Evolutionary conservation across 2,113 vertebrate species (phyloP).

Genomic region (Ammodytes dubius): DNA sequence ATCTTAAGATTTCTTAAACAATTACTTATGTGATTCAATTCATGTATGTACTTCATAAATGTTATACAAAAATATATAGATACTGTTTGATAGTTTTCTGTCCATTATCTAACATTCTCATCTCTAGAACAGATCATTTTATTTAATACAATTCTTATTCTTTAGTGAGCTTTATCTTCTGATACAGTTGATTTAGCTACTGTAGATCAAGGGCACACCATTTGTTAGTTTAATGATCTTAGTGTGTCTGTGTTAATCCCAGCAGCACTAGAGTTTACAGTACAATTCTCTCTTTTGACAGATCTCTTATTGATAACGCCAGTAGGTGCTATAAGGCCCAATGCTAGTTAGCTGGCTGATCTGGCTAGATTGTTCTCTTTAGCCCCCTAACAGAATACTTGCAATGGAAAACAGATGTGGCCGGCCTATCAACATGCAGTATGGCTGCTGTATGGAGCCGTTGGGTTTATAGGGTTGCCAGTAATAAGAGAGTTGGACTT

Average conservation of each 20-base stretch:
- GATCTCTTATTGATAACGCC: background rate
- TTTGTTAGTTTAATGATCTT: background rate
- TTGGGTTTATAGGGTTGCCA: conserved; percentile 44
- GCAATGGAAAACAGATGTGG: conserved; percentile 70
- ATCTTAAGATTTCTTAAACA: background rate
- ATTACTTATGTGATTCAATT: too few relatives aligned
- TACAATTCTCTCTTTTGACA: background rate
- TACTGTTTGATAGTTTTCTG: background rate
- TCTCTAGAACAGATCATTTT: background rate
- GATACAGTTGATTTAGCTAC: background rate
- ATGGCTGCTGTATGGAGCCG: conserved; percentile 34
- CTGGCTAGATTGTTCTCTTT: conserved; percentile 4
- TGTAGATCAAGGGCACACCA: background rate
- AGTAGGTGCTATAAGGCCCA: background rate
- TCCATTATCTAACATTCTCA: background rate
- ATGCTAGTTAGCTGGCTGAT: background rate
- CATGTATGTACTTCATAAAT: too few relatives aligned
- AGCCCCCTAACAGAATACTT: background rate
- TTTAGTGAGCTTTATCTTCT: background rate
- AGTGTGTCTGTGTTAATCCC: background rate
- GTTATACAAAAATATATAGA: too few relatives aligned
- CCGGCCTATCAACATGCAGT: conserved; percentile 35
- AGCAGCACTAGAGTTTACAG: background rate
- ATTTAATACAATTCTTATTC: background rate
- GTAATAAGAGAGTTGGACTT: conserved; percentile 67